Evolutionary conservation across 2,113 vertebrate genomes (phyloP).

Genomic region (Mus spicilegus): DNA sequence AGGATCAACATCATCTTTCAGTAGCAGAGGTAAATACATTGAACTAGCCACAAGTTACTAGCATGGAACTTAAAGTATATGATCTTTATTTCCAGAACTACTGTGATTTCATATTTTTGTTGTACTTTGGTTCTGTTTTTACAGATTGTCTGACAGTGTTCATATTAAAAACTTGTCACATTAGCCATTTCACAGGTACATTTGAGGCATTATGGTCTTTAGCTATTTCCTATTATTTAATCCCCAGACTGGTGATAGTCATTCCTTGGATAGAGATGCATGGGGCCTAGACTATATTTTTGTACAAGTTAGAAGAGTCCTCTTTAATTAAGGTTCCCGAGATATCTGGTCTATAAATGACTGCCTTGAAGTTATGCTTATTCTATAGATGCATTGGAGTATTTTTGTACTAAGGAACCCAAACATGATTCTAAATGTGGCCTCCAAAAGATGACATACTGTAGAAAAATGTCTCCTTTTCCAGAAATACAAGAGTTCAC

Average conservation of each 20-base stretch:
- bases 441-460: not conserved
- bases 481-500: not conserved
- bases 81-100: not conserved
- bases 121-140: constrained; percentile 1
- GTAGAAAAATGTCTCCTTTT: constrained; percentile 22
- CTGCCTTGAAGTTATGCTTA: not conserved
- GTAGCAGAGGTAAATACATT: constrained; percentile 9
- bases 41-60: not conserved
- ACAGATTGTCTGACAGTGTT: not conserved
- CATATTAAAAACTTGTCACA: not conserved
- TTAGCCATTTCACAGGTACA: constrained; percentile 1
- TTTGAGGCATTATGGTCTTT: not conserved
- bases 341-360: not conserved
- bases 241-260: not conserved
- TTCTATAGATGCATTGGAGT: not conserved
- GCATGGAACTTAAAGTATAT: not conserved
- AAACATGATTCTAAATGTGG: constrained; percentile 26
- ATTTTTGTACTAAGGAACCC: not conserved
- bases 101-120: not conserved
- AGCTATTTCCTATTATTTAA: constrained; percentile 21
- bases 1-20: not conserved
- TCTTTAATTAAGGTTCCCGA: not conserved
- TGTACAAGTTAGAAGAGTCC: not conserved
- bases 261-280: not conserved
- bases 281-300: not conserved